These are phyloP conservation scores for Lasaia peninsularis DNA, from an alignment of 1,140 invertebrate species.

Conservation along the genomic window DNA sequence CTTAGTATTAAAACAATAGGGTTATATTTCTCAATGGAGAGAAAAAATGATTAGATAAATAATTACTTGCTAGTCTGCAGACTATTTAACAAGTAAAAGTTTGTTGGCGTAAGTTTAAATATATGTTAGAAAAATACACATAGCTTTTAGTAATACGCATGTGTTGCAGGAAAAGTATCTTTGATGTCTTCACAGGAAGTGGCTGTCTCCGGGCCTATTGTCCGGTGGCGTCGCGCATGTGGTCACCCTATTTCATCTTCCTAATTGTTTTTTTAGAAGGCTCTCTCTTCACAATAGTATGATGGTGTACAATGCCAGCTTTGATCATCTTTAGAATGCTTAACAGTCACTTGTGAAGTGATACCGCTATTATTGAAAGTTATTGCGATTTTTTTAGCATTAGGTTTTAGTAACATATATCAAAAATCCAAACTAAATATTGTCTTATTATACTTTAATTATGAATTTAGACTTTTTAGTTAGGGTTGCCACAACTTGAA, in stretches of 20 bases:
- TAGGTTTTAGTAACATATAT: no score
- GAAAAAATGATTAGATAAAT: no score
- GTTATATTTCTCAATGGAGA: no score
- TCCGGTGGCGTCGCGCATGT: conserved; percentile 33
- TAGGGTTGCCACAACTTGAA: no score
- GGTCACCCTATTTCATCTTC: conserved; percentile 50
- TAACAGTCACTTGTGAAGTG: conserved; percentile 18
- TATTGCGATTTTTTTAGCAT: no score
- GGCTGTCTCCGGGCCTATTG: conserved; percentile 47
- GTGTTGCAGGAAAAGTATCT: conserved; percentile 31
- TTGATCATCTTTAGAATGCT: conserved; percentile 47
- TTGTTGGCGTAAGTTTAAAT: no score
- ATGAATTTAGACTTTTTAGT: no score
- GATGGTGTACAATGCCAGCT: conserved; percentile 41
- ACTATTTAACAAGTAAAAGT: no score
- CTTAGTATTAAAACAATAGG: no score
- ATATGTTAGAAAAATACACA: not conserved
- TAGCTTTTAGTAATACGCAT: not conserved
- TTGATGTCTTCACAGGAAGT: conserved; percentile 55
- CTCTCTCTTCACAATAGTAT: conserved; percentile 54
- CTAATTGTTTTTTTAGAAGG: conserved; percentile 66
- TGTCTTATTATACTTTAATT: no score
- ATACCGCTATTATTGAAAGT: conserved; percentile 3
- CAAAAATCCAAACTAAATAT: no score
- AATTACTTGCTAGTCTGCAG: no score